Conservation (phyloP, 2,113 vertebrate genomes). For the Anser brachyrhynchus region DNA sequence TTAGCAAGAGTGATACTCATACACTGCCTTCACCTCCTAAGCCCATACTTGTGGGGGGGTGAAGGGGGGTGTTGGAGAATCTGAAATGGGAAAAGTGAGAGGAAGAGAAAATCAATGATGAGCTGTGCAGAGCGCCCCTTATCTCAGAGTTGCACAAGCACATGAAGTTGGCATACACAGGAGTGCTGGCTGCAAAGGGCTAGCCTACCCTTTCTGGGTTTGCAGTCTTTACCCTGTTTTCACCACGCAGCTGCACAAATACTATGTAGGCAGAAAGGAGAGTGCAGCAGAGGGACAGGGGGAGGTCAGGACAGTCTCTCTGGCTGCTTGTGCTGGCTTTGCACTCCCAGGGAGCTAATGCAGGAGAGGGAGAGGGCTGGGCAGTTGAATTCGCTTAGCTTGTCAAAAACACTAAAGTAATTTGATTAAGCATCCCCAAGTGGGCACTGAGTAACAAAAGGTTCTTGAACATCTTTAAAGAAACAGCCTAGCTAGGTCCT, state of each 20-base stretch:
- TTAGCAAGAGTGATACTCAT: not conserved
- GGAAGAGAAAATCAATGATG: not conserved
- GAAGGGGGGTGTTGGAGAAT: not conserved
- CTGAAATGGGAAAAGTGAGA: not conserved
- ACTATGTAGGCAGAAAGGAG: not conserved
- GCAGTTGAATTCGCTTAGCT: not conserved
- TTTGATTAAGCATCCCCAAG: not conserved
- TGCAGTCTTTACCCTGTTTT: not conserved
- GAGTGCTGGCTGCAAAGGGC: not conserved
- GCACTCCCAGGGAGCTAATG: accelerated
- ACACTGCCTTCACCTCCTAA: not conserved
- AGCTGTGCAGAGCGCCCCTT: not conserved
- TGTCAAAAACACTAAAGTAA: not conserved
- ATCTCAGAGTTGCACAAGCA: not conserved
- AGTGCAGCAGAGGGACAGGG: not conserved
- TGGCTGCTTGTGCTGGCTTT: not conserved
- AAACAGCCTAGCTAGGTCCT: not conserved
- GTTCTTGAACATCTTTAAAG: not conserved
- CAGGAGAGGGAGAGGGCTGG: not conserved
- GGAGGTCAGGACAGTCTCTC: not conserved
- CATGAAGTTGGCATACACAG: not conserved
- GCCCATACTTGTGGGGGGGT: not conserved
- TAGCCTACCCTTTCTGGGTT: not conserved
- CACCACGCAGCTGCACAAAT: not conserved
- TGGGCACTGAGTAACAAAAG: not conserved